Evolutionary conservation across 2,888 invertebrate species (phyloP).

Genomic region (Cheilosia vernalis): DNA sequence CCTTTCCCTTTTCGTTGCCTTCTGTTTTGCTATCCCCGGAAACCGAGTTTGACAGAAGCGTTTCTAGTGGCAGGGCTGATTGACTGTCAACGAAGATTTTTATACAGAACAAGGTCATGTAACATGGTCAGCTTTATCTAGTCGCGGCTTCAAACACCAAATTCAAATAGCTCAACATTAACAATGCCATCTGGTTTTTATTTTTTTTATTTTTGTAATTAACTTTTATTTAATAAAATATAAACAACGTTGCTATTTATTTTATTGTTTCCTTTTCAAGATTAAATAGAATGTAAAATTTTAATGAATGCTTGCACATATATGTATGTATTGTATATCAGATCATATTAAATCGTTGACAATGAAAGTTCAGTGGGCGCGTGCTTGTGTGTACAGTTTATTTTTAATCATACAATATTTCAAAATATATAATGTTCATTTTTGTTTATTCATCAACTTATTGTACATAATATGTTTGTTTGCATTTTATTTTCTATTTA

Average conservation of each 20-base stretch:
- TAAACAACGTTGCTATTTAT: slow-evolving; percentile 62
- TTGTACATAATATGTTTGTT: slow-evolving; percentile 61
- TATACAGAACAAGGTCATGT: no score
- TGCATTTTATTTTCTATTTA: slow-evolving; percentile 57
- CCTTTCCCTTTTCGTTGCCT: no score
- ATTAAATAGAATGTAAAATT: slow-evolving; percentile 51
- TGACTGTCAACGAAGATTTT: no score
- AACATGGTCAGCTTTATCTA: no score
- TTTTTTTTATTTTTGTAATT: slow-evolving; percentile 17
- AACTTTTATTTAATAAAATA: slow-evolving; percentile 72
- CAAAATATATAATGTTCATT: slow-evolving; percentile 52
- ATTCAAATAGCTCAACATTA: no score
- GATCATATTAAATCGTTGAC: slow-evolving; percentile 58
- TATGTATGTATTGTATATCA: slow-evolving; percentile 16
- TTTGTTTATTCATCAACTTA: slow-evolving; percentile 15
- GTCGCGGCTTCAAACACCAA: no score
- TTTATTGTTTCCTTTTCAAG: slow-evolving; percentile 25
- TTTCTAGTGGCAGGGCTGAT: no score
- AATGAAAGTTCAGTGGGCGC: slow-evolving; percentile 59
- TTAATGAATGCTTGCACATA: slow-evolving; percentile 39
- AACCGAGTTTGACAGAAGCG: no score
- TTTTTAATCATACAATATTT: slow-evolving; percentile 16
- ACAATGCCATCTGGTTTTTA: background rate
- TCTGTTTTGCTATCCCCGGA: no score
- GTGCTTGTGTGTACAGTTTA: slow-evolving; percentile 35